Base-by-base conservation (phyloP, 2,113 vertebrate species). In the Coryphaenoides rupestris region DNA sequence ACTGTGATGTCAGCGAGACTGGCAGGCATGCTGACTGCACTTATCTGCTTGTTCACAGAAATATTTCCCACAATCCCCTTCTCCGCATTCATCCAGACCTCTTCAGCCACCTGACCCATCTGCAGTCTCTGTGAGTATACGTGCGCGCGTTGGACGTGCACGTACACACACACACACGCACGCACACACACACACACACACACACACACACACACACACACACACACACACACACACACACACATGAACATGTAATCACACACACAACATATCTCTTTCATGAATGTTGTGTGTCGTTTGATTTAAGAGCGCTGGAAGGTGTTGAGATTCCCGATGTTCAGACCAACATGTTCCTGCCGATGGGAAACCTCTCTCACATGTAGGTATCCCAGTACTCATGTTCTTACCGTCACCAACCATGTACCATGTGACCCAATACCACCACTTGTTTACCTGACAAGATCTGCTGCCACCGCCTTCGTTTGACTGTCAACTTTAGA, bases 311-410 rank as follows among this genome's bases (percentile, higher is more conserved):
- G 3, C 66, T 94, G 78, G 86, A 92, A 81, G 93, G 88, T 0
- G 91, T 86, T 61, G 90, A 93, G 52, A 92, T 92, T 76, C 81
- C 84, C 63, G 86, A 91, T 69, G 92, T 91, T 84, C 89, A 87
- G 19, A 77, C 82, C 17, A 85, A 74, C 68, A 92, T 92, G 86
- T 95, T 95, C 72, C 86, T 90, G 13, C 77, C 85, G 0, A 89
- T 91, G 87, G 87, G 57, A 69, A 94, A 93, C 59, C 77, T 94
- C 17, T 93, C 90, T n/a, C 77, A 93, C 78, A 92, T 91, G 85
- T 92, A 84, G 52, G 87, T 86, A 83, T 71, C 1, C 16, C 19
- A 40, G 13, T 2, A 1, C 46, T 22, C 21, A 54, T 58, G 21
- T 16, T 19, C 4, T 17, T 14, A 5, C 57, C 50, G 23, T 40